Conservation (phyloP, 2,113 vertebrate genomes). For the Phasianus colchicus region DNA sequence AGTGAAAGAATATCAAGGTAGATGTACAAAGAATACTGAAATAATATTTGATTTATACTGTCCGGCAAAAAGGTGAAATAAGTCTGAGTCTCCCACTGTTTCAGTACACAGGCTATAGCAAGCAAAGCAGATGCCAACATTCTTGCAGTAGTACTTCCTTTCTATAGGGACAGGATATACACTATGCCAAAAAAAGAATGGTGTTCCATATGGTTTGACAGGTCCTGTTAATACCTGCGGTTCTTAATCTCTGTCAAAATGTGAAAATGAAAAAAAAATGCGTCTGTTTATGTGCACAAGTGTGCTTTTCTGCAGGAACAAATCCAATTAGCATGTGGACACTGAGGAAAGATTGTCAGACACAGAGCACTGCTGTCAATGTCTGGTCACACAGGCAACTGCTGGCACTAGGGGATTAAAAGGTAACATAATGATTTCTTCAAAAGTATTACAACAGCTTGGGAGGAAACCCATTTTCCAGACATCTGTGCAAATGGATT, state of each 20-base stretch:
- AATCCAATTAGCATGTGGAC: slow-evolving; percentile 29
- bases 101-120: not conserved
- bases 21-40: not conserved
- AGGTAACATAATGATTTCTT: slow-evolving; percentile 47
- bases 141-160: not conserved
- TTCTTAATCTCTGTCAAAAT: not conserved
- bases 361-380: not conserved
- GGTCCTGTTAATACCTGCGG: not conserved
- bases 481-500: slow-evolving; percentile 44
- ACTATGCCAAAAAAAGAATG: not conserved
- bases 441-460: slow-evolving; percentile 14
- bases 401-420: slow-evolving; percentile 21
- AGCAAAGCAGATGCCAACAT: not conserved
- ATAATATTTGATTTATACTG: not conserved
- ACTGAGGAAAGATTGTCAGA: not conserved
- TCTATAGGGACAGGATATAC: not conserved
- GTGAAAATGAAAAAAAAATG: slow-evolving; percentile 1
- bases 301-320: not conserved
- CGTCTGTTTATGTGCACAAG: not conserved
- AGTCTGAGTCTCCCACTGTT: not conserved
- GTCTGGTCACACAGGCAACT: slow-evolving; percentile 14
- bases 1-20: not conserved
- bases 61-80: not conserved
- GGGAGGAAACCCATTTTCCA: slow-evolving; percentile 58
- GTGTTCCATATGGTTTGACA: not conserved